phyloP scores from a whole-genome alignment of 2,888 invertebrate genomes.

The Coenonympha arcania region DNA sequence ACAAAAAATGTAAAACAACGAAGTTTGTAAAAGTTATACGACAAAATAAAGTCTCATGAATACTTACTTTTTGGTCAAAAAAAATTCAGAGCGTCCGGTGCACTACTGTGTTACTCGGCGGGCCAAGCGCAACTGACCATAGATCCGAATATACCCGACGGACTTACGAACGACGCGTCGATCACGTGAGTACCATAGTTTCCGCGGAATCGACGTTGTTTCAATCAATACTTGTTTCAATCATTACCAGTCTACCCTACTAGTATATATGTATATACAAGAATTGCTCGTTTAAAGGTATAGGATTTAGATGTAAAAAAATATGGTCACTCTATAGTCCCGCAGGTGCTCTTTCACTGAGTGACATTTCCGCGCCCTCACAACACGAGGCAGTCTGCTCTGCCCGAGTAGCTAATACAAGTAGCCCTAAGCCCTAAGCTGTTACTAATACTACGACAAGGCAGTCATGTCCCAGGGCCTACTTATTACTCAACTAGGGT shows the following conservation, averaged over 20 bases:
- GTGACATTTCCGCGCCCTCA: constrained; percentile 54
- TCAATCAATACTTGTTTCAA: not conserved
- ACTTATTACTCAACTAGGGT: not conserved
- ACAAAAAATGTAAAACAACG: not conserved
- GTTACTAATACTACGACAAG: not conserved
- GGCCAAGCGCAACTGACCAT: not conserved
- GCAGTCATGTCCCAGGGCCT: not conserved
- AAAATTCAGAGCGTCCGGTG: not conserved
- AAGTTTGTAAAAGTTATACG: not conserved
- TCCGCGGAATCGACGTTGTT: not conserved
- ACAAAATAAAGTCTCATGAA: not conserved
- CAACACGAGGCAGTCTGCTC: not conserved
- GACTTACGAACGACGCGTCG: not conserved
- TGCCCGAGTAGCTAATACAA: too few species aligned
- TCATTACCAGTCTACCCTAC: too few species aligned
- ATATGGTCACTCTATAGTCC: constrained; percentile 17
- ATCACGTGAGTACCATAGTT: not conserved
- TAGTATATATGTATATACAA: too few species aligned
- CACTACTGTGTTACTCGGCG: not conserved
- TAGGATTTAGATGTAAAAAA: not conserved
- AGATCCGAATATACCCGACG: not conserved
- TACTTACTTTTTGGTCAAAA: not conserved
- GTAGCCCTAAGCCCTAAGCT: not conserved
- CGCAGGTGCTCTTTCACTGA: constrained; percentile 44
- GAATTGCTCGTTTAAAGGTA: too few species aligned